phyloP scores from a whole-genome alignment of 2,888 invertebrate species.

The Lymantria monacha region DNA sequence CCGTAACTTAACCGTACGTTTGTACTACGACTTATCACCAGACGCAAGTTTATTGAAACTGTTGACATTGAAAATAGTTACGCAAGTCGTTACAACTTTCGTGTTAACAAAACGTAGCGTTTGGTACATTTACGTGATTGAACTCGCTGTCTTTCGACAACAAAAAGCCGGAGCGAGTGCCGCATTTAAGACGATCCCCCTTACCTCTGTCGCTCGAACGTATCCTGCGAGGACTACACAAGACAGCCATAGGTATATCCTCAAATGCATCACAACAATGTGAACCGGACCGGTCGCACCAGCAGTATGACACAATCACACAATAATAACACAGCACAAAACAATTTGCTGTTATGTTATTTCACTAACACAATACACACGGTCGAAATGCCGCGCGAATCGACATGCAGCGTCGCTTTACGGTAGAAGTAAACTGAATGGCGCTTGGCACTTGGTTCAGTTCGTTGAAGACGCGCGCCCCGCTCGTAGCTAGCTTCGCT shows the following conservation, averaged over 20 bases:
- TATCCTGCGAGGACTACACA: conserved; percentile 88
- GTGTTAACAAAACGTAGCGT: conserved; percentile 31
- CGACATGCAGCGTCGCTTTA: conserved; percentile 65
- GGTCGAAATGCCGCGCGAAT: conserved; percentile 58
- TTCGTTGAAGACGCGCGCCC: conserved; percentile 60
- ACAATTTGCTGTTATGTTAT: conserved; percentile 76
- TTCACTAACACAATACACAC: conserved; percentile 76
- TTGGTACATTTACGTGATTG: conserved; percentile 18
- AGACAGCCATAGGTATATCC: conserved; percentile 88
- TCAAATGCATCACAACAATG: conserved; percentile 87
- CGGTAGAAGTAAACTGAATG: conserved; percentile 73
- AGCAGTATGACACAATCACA: conserved; percentile 67
- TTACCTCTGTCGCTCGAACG: conserved; percentile 89
- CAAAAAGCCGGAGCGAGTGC: conserved; percentile 73
- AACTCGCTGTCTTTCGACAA: conserved; percentile 46
- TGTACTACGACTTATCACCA: conserved; percentile 24
- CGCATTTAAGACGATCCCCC: conserved; percentile 78
- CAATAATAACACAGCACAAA: conserved; percentile 71
- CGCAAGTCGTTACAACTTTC: conserved; percentile 63
- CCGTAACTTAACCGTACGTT: conserved; percentile 28
- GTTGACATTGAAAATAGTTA: conserved; percentile 78
- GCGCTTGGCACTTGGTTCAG: conserved; percentile 68
- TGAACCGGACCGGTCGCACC: conserved; percentile 65
- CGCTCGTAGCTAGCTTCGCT: conserved; percentile 61
- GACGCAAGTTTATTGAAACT: conserved; percentile 36